Percentiles rank a stretch among this genome's conserved stretches.
Conservation (phyloP, 64 coral and sea anemone genomes). For the Actinia tenebrosa region DNA sequence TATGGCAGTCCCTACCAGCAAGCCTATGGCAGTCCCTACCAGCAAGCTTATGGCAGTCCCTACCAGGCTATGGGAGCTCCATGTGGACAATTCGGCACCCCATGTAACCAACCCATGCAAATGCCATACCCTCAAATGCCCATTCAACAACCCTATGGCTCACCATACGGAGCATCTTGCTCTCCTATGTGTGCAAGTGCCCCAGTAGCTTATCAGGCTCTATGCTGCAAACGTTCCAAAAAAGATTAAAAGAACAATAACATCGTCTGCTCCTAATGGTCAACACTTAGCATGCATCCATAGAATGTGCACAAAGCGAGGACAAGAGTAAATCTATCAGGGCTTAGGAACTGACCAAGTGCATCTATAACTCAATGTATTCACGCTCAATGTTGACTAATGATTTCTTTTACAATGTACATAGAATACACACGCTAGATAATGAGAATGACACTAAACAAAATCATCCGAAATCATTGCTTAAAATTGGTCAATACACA, state of each 20-base stretch:
- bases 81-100: no score
- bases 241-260: background rate
- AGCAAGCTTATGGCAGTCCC: background rate
- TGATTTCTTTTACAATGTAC: no score
- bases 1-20: background rate
- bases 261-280: background rate
- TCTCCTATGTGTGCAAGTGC: background rate
- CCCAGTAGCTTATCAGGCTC: background rate
- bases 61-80: background rate
- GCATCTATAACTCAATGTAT: no score
- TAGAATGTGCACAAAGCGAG: no score
- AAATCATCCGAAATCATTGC: no score
- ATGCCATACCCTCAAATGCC: constrained; percentile 29
- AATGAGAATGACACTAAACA: no score
- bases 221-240: background rate
- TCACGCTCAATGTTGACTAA: no score
- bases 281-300: no score
- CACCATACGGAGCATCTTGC: background rate
- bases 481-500: no score
- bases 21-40: background rate
- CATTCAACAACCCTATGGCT: background rate
- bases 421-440: no score
- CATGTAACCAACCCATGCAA: background rate
- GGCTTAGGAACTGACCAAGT: no score
- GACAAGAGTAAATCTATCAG: no score